phyloP scores from a whole-genome alignment of 2,797 vertebrate genomes.

The Morelia viridis region DNA sequence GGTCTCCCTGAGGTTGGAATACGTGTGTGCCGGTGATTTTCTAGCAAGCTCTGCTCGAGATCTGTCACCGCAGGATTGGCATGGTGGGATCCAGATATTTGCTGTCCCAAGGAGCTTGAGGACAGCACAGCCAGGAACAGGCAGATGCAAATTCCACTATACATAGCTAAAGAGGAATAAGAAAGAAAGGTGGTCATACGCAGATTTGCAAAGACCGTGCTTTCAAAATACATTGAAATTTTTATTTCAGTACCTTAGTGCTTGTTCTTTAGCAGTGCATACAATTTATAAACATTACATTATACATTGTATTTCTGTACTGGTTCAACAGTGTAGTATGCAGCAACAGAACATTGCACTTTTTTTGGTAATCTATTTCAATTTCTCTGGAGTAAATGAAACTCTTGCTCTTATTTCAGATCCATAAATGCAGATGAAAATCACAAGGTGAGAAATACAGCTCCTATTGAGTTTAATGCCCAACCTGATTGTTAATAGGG shows the following conservation, averaged over 20 bases:
- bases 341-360: background rate
- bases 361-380: background rate
- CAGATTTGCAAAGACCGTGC: background rate
- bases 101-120: conserved; percentile 80
- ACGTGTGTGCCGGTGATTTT: conserved; percentile 70
- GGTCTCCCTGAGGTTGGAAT: conserved; percentile 71
- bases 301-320: background rate
- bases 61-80: conserved; percentile 64
- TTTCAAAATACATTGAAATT: background rate
- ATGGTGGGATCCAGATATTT: conserved; percentile 63
- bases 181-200: background rate
- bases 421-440: background rate
- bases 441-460: background rate
- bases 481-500: background rate
- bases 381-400: background rate
- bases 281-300: background rate
- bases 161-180: conserved; percentile 70
- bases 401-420: background rate
- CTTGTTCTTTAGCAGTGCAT: background rate
- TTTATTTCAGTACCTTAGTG: background rate
- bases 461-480: background rate
- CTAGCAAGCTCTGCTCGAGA: conserved; percentile 68
- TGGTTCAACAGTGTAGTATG: background rate
- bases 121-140: conserved; percentile 84
- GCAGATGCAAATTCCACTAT: conserved; percentile 80